Percentiles rank a stretch among this genome's conserved stretches.
These are phyloP conservation scores for Saccostrea echinata DNA, from an alignment of 1,140 invertebrate species.

Conservation along the genomic window DNA sequence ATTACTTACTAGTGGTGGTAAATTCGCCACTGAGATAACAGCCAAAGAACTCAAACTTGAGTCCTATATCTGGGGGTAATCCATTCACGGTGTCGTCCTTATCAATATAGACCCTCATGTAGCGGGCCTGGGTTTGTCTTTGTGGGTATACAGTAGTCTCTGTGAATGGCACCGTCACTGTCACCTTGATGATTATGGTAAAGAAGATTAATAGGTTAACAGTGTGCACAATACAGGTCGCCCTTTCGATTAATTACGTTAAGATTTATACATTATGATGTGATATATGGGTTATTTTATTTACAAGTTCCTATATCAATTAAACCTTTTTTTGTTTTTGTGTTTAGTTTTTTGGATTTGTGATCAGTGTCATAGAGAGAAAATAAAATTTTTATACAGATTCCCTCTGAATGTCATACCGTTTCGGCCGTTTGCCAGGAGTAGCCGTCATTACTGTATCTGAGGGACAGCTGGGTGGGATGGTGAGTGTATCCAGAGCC, in stretches of 20 bases:
- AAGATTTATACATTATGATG: too few relatives aligned
- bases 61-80: constrained; percentile 31
- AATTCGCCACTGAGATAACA: constrained; percentile 51
- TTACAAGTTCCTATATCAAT: too few relatives aligned
- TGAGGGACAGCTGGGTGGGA: constrained; percentile 59
- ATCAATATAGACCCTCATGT: constrained; percentile 57
- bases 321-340: too few relatives aligned
- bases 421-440: constrained; percentile 64
- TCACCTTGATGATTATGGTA: constrained; percentile 41
- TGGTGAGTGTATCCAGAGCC: constrained; percentile 46
- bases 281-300: too few relatives aligned
- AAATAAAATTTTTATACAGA: too few relatives aligned
- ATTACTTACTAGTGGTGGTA: constrained; percentile 41
- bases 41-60: constrained; percentile 62
- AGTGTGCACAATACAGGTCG: too few relatives aligned
- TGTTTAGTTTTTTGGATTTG: too few relatives aligned
- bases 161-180: constrained; percentile 4
- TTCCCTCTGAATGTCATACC: constrained; percentile 48
- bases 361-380: too few relatives aligned
- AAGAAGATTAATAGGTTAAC: too few relatives aligned
- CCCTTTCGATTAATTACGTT: too few relatives aligned
- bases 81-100: constrained; percentile 42
- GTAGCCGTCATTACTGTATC: constrained; percentile 70
- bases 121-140: constrained; percentile 44
- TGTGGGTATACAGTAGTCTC: constrained; percentile 28